A percentile compares a stretch with the other conserved stretches of the same genome.
Conservation (phyloP, 2,113 vertebrate genomes). For the Grallaria varia region DNA sequence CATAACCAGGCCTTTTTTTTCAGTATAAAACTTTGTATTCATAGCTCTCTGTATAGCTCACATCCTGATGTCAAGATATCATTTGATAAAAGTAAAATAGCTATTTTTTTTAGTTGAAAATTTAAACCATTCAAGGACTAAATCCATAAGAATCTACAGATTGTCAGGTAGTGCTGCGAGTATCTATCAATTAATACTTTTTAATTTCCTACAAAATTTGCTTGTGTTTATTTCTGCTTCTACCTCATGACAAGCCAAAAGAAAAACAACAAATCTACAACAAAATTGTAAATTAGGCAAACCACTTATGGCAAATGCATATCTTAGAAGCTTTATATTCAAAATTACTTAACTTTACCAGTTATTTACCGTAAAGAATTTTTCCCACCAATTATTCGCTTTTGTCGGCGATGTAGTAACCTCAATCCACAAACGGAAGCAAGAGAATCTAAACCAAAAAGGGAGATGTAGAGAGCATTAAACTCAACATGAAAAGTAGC, state of each 20-base stretch:
- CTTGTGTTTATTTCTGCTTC: background rate
- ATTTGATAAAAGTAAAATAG: background rate
- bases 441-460: conserved; percentile 76
- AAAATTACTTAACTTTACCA: background rate
- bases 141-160: background rate
- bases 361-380: conserved; percentile 91
- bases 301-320: background rate
- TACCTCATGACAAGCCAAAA: background rate
- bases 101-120: background rate
- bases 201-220: background rate
- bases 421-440: conserved; percentile 86
- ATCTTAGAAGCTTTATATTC: background rate
- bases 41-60: background rate
- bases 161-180: background rate
- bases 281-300: background rate
- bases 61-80: background rate
- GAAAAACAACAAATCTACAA: background rate
- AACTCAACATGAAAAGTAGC: background rate
- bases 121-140: background rate
- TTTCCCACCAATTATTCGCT: conserved; percentile 93
- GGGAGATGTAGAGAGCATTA: background rate
- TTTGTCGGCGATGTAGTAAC: conserved; percentile 86
- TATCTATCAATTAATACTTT: background rate
- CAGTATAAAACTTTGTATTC: background rate
- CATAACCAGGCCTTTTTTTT: background rate